A percentile compares a stretch with the other conserved stretches of the same genome.
phyloP scores from a whole-genome alignment of 1,140 invertebrate genomes.

The Radopholus similis region DNA sequence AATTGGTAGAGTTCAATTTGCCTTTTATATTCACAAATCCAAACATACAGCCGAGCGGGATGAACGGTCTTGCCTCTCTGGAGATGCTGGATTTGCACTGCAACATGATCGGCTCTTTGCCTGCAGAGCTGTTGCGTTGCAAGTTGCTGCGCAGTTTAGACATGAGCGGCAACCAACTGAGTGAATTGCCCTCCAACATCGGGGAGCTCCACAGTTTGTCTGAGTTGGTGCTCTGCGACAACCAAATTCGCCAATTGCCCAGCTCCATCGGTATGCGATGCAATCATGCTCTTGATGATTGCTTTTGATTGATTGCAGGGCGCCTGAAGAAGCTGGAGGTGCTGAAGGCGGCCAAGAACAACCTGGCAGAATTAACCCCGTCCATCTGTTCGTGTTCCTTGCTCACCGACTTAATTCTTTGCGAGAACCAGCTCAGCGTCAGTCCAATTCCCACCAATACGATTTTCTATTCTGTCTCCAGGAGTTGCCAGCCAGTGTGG shows the following conservation, averaged over 20 bases:
- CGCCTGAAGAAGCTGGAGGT: constrained; percentile 30
- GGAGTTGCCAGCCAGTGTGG: constrained; percentile 85
- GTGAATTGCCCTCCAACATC: constrained; percentile 82
- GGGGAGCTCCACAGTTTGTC: constrained; percentile 83
- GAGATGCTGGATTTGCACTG: constrained; percentile 96
- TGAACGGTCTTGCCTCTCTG: constrained; percentile 82
- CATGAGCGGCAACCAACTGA: constrained; percentile 85
- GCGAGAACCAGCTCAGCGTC: constrained; percentile 74
- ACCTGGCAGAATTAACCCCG: constrained; percentile 78
- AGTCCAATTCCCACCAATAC: not conserved
- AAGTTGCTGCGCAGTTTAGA: constrained; percentile 68
- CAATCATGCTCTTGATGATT: not conserved
- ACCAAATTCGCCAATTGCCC: constrained; percentile 85
- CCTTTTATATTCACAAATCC: not conserved
- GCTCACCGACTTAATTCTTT: constrained; percentile 92
- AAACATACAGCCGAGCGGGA: constrained; percentile 76
- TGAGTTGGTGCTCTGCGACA: constrained; percentile 91
- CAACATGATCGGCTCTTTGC: constrained; percentile 84
- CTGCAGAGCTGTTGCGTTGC: constrained; percentile 82
- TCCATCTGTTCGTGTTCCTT: constrained; percentile 88
- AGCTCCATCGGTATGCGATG: constrained; percentile 71
- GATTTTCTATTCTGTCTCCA: constrained; percentile 20
- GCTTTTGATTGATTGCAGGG: constrained; percentile 18
- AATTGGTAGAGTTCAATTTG: constrained; percentile 71
- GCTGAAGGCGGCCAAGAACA: constrained; percentile 93